These are phyloP conservation scores for Streblospio benedicti DNA, from an alignment of 1,140 invertebrate species.

Conservation along the genomic window DNA sequence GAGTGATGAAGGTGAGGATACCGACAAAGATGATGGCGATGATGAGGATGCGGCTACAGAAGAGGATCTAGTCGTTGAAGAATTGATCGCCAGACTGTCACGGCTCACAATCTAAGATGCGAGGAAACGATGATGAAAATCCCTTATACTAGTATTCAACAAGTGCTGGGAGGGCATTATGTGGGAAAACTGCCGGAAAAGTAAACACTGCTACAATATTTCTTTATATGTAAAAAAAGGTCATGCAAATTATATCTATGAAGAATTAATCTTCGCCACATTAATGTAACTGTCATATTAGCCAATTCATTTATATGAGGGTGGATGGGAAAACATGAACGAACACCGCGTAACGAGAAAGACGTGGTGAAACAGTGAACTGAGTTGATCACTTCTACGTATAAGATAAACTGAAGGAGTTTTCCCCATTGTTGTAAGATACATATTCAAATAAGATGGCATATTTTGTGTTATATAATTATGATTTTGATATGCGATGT, in stretches of 20 bases:
- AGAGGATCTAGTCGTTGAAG: neutral
- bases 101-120: neutral
- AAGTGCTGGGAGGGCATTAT: constrained; percentile 5
- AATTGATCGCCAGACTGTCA: neutral
- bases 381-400: too few species aligned
- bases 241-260: neutral
- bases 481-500: too few species aligned
- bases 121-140: constrained; percentile 10
- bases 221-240: neutral
- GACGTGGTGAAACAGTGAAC: too few species aligned
- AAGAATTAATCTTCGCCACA: neutral
- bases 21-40: constrained; percentile 19
- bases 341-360: too few species aligned
- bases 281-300: too few species aligned
- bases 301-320: too few species aligned
- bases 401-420: too few species aligned
- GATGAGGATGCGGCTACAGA: constrained; percentile 13
- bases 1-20: constrained; percentile 19
- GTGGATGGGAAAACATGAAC: too few species aligned
- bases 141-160: constrained; percentile 1
- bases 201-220: neutral
- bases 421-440: too few species aligned
- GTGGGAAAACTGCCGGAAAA: neutral
- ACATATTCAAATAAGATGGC: too few species aligned
- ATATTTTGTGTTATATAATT: too few species aligned